Base-by-base conservation (phyloP, 2,113 vertebrate genomes). In the Prochilodus magdalenae region DNA sequence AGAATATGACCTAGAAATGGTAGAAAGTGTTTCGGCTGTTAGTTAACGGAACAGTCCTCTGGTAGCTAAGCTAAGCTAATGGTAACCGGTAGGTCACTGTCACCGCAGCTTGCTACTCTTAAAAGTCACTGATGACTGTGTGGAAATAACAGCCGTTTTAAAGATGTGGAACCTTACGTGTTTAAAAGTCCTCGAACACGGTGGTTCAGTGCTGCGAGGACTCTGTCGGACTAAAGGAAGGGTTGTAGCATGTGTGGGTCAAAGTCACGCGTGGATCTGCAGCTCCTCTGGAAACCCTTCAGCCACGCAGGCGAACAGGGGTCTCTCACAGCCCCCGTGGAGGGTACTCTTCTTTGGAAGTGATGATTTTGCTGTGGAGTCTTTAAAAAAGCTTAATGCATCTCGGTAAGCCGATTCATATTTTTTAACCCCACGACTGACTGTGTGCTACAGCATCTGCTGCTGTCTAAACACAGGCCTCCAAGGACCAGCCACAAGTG, bases 281-380 rank as follows among this genome's bases (percentile, higher is more conserved):
- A 7, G 8, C 36, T 36, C 36, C 18, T 22, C 27, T 66, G 1
- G 22, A 15, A 60, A 26, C n/a, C 30, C 20, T 22, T 77, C 24
- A 36, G 26, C 27, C 4, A 71, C 59, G 24, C 65, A 49, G 3
- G 55, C 10, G 44, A 18, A 67, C 18, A 27, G 44, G 53, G 15
- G 14, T 33, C 80, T 90, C 11, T 81, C 85, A 0, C 86, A 87
- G 70, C 95, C 95, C 2, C 95, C 96, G 0, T 97, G 96, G 96
- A 92, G 94, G 10, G 89, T 98, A 6, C 80, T 98, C 14, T 98
- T 98, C 86, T 97, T 98, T 36, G 97, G 97, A 33, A 96, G 96
- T 0, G 97, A 98, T 83, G 87, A 87, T 0, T 99, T 99, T 83
- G 94, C 97, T 1, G 85, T 93, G 16, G 94, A 96, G 29, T 86